These are phyloP conservation scores for Maniola jurtina DNA, from an alignment of 1,140 invertebrate species.

Conservation along the genomic window DNA sequence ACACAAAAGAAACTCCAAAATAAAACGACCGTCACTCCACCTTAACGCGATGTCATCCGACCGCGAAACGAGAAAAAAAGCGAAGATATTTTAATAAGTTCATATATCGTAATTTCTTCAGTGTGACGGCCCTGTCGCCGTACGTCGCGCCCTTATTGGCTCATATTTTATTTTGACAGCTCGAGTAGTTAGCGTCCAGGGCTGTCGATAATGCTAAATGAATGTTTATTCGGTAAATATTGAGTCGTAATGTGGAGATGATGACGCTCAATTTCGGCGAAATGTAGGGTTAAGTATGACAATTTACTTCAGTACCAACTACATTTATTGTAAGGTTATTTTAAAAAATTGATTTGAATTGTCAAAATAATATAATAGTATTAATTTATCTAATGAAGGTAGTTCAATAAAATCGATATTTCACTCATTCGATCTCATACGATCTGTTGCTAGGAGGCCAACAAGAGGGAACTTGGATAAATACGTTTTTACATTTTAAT, in stretches of 20 bases:
- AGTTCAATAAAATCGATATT: no score
- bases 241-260: constrained; percentile 2
- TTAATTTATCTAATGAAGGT: no score
- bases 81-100: constrained; percentile 75
- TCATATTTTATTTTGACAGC: constrained; percentile 74
- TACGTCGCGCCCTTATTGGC: constrained; percentile 61
- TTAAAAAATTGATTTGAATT: no score
- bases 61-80: constrained; percentile 63
- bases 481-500: no score
- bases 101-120: constrained; percentile 67
- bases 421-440: no score
- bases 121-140: constrained; percentile 67
- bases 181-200: constrained; percentile 48
- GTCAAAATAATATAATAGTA: no score
- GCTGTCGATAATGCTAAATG: constrained; percentile 37
- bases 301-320: neutral
- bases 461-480: no score
- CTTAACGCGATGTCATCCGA: constrained; percentile 53
- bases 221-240: constrained; percentile 22
- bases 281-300: neutral
- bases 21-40: constrained; percentile 36
- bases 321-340: no score
- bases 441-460: no score
- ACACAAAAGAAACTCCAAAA: constrained; percentile 12
- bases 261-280: neutral